These are phyloP conservation scores for Achlya flavicornis DNA, from an alignment of 2,888 invertebrate species.

Conservation along the genomic window DNA sequence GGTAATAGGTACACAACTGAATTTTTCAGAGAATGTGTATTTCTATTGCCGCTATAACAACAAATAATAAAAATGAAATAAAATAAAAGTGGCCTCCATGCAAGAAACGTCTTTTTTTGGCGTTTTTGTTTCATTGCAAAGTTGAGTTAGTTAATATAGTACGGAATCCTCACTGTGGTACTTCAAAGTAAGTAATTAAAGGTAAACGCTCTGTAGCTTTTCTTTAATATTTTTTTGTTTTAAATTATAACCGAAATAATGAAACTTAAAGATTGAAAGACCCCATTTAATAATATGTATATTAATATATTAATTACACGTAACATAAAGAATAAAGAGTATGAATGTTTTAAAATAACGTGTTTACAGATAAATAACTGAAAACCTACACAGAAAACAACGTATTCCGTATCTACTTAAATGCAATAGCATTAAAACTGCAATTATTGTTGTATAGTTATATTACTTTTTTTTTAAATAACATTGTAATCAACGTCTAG, in stretches of 20 bases:
- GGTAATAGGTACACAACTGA: too few species aligned
- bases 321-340: constrained; percentile 21
- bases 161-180: too few species aligned
- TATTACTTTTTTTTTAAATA: constrained; percentile 36
- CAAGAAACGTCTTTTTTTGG: too few species aligned
- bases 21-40: too few species aligned
- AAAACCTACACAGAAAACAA: constrained; percentile 51
- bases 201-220: background rate
- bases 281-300: constrained; percentile 14
- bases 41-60: too few species aligned
- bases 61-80: too few species aligned
- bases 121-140: too few species aligned
- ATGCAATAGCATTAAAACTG: constrained; percentile 70
- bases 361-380: constrained; percentile 26
- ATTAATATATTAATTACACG: constrained; percentile 13
- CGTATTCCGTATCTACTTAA: constrained; percentile 68
- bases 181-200: too few species aligned
- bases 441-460: constrained; percentile 61
- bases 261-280: background rate
- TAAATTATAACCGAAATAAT: background rate
- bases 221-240: too few species aligned
- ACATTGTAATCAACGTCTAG: constrained; percentile 38
- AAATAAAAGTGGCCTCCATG: too few species aligned
- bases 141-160: too few species aligned
- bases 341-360: constrained; percentile 19